phyloP scores from a whole-genome alignment of 2,113 vertebrate genomes.

The Ctenodactylus gundi region DNA sequence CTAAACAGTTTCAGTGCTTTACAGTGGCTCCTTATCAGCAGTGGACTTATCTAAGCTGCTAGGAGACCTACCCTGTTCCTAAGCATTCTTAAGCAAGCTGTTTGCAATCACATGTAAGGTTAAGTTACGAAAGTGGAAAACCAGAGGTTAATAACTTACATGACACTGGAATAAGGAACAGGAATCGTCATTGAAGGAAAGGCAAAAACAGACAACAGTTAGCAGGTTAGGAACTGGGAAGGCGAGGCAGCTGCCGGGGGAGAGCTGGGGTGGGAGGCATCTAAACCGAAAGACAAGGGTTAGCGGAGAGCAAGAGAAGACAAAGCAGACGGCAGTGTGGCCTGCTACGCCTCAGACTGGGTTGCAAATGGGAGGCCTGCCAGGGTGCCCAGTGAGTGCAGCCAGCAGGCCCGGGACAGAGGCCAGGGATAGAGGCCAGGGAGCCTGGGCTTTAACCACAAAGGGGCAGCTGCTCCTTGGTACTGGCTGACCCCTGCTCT shows the following conservation, averaged over 20 bases:
- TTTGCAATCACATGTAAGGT: conserved; percentile 49
- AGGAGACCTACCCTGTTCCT: conserved; percentile 11
- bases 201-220: conserved; percentile 93
- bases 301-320: conserved; percentile 68
- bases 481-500: neutral
- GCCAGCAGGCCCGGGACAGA: neutral
- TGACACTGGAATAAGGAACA: conserved; percentile 99
- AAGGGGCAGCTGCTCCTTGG: neutral
- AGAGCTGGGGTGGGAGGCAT: conserved; percentile 77
- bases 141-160: conserved; percentile 94
- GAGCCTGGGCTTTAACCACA: neutral
- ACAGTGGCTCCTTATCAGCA: conserved; percentile 10
- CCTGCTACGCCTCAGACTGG: neutral
- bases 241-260: conserved; percentile 75
- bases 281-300: conserved; percentile 77
- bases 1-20: neutral
- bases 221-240: conserved; percentile 88
- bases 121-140: conserved; percentile 80
- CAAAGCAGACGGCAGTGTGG: neutral
- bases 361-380: conserved; percentile 1
- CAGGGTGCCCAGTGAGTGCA: neutral
- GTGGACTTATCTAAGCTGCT: neutral
- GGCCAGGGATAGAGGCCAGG: neutral
- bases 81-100: conserved; percentile 56
- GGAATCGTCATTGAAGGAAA: conserved; percentile 90